Evolutionary conservation across 2,888 invertebrate species (phyloP), one percentile per base, ranked within the genome.

Genomic region (Meiosimyza platycephala): DNA sequence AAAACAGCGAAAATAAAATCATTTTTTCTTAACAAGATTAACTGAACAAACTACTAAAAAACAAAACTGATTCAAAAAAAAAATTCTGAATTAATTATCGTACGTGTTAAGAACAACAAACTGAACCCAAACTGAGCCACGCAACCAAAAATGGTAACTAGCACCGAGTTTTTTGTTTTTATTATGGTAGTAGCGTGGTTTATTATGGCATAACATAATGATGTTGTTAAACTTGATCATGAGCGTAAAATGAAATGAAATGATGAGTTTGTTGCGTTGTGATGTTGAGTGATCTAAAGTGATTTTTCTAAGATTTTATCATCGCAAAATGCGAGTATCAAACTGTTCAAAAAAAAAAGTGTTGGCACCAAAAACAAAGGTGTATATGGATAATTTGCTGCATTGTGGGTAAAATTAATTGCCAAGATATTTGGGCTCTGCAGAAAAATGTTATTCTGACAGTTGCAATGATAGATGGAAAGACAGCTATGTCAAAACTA

Each of bases 241-340:
- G 40, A 9, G 40, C 40, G 5, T 40, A 40, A 40, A 9, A 40
- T 40, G 9, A 40, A n/a, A 60, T 60, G 40, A 16, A 47, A n/a
- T 54, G 54, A 18, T 63, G 62, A 50, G 40, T 40, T 22, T 40
- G 62, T n/a, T 47, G n/a, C 9, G 15, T 55, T n/a, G 16, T 57
- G 57, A 57, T 57, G 57, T 63, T 63, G 48, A 63, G 47, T 47
- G 63, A 16, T 48, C 47, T 47, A 47, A 47, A 11, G 48, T 12
- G 16, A 63, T 48, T 33, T 47, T 63, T 48, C 48, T 47, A 48
- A 40, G 48, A n/a, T 48, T 63, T n/a, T 40, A 48, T 62, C 63
- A 48, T 16, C 16, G 47, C 48, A 15, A 63, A 48, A 63, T n/a
- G n/a, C 47, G 12, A 16, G 48, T 16, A 9, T 47, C 40, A 40